Conservation (phyloP, 2,113 vertebrate genomes). For the Carassius carassius region DNA sequence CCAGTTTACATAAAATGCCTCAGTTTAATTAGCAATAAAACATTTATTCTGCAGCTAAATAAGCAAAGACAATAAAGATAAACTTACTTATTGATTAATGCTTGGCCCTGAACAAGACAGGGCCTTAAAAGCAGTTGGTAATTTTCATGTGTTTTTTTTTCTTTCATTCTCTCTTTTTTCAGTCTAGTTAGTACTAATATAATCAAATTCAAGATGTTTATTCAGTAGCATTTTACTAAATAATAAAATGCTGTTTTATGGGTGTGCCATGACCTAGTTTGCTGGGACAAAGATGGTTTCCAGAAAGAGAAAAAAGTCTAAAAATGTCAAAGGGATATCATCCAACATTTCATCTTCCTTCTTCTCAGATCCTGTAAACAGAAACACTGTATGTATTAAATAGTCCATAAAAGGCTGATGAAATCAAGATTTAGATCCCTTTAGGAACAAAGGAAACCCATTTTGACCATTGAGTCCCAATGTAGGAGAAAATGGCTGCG, state of each 20-base stretch:
- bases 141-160: conserved; percentile 54
- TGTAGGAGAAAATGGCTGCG: conserved; percentile 95
- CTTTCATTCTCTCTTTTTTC: conserved; percentile 54
- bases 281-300: conserved; percentile 98
- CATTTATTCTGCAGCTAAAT: conserved; percentile 59
- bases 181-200: conserved; percentile 53
- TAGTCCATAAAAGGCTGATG: conserved; percentile 89
- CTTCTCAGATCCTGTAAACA: conserved; percentile 93
- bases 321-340: conserved; percentile 89
- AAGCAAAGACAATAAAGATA: conserved; percentile 79
- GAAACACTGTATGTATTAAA: conserved; percentile 84
- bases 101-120: conserved; percentile 87
- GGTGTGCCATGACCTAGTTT: conserved; percentile 99
- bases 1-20: conserved; percentile 63
- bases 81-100: conserved; percentile 90
- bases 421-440: conserved; percentile 90
- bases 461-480: conserved; percentile 94
- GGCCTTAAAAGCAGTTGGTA: conserved; percentile 74
- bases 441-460: conserved; percentile 95
- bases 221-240: conserved; percentile 87
- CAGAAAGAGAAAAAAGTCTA: conserved; percentile 79
- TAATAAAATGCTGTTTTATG: conserved; percentile 90
- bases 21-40: conserved; percentile 74
- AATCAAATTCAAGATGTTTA: conserved; percentile 80
- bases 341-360: conserved; percentile 94